Evolutionary conservation across 1,140 invertebrate species (phyloP).

Genomic region (Leptoteleia sp.): DNA sequence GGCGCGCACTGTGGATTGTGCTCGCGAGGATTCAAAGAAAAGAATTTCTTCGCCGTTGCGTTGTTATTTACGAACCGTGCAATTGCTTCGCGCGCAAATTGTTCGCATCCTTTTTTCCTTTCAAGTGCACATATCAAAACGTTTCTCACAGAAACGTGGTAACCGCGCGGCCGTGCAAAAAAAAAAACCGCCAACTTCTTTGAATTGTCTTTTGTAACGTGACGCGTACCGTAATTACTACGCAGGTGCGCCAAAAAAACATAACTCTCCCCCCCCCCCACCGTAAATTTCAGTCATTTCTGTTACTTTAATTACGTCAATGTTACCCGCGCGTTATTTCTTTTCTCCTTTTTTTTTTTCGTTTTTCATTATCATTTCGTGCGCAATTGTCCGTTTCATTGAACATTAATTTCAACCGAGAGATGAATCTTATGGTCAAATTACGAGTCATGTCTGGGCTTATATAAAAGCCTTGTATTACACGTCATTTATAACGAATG

Average conservation of each 20-base stretch:
- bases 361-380: slow-evolving; percentile 20
- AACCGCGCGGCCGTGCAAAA: slow-evolving; percentile 1
- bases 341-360: too few relatives aligned
- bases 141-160: slow-evolving; percentile 50
- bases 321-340: slow-evolving; percentile 23
- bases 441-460: too few relatives aligned
- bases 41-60: slow-evolving; percentile 40
- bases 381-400: not conserved
- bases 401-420: too few relatives aligned
- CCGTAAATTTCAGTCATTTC: slow-evolving; percentile 43
- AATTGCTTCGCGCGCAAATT: slow-evolving; percentile 58
- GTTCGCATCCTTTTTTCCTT: slow-evolving; percentile 60
- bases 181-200: slow-evolving; percentile 47
- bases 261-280: slow-evolving; percentile 28
- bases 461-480: too few relatives aligned
- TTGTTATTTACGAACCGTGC: slow-evolving; percentile 50
- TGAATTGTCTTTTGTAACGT: slow-evolving; percentile 53
- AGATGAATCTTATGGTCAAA: too few relatives aligned
- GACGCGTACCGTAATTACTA: slow-evolving; percentile 39
- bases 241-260: slow-evolving; percentile 30
- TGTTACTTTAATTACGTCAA: slow-evolving; percentile 45
- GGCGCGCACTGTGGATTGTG: not conserved
- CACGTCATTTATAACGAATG: too few relatives aligned
- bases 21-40: slow-evolving; percentile 40
- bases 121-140: slow-evolving; percentile 53